Evolutionary conservation across 2,797 vertebrate genomes (phyloP), one percentile per base, ranked within the genome.

Genomic region (Eupleurogrammus muticus): DNA sequence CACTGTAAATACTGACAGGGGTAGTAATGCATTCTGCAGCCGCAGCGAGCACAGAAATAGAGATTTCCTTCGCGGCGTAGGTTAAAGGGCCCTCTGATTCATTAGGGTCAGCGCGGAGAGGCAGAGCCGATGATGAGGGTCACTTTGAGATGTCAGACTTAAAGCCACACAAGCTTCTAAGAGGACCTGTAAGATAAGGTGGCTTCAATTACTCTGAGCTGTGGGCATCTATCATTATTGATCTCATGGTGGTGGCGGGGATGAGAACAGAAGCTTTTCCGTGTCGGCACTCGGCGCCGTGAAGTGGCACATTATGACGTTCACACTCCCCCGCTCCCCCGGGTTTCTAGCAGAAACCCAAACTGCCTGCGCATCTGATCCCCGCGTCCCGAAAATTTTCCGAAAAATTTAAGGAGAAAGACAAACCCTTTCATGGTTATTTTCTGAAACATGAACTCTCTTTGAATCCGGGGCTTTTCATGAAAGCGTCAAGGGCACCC

Each of bases 241-340:
- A 92, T 91, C 82, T 72, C 19, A 60, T 66, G 53, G 73, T 69
- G 48, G 79, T 70, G 61, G 82, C 38, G 44, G 80, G 69, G 82
- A 89, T 73, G 85, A 87, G 81, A 89, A 90, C 89, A 90, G 88
- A 89, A 90, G 88, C 89, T 82, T 92, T 88, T 92, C 78, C 84
- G 74, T 91, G 91, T 92, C 87, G 55, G 77, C 87, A 81, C 87
- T 86, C 86, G 55, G 52, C 73, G 44, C 79, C 70, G 82, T 73
- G 66, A 91, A 89, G 82, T 84, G 81, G 70, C 84, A 87, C 88
- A 88, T 82, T 78, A 70, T 86, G 82, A 83, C 83, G 80, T 87
- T 89, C 83, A 75, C 88, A 82, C 87, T 80, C 65, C 32, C n/a
- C 66, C 9, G 4, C 48, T 78, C 82, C 88, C 82, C 54, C 64